Conservation (phyloP, 2,113 vertebrate species). For the Hypocryptadius cinnamomeus region DNA sequence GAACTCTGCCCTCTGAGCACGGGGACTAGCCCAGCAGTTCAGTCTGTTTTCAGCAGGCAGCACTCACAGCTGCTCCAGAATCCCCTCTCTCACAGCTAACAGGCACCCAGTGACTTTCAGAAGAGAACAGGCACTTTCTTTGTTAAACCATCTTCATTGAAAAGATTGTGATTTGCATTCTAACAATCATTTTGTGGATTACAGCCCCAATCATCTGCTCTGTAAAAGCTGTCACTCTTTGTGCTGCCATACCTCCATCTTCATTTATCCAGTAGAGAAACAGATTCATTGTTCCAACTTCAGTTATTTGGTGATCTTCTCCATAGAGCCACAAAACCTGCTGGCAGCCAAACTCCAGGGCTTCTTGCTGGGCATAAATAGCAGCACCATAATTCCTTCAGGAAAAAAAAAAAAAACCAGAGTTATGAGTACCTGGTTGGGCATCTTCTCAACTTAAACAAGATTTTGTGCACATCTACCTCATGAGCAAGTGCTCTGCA, state of each 20-base stretch:
- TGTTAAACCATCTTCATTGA: not conserved
- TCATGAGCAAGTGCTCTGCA: not conserved
- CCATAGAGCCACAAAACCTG: constrained; percentile 91
- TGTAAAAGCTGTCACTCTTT: not conserved
- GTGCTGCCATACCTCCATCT: constrained; percentile 77
- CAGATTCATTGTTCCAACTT: constrained; percentile 92
- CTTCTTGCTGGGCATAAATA: constrained; percentile 80
- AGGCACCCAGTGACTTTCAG: not conserved
- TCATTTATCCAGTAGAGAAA: constrained; percentile 92
- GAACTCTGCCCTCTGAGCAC: not conserved
- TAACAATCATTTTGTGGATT: not conserved
- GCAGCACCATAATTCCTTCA: constrained; percentile 84
- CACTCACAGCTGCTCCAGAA: not conserved
- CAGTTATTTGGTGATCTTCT: constrained; percentile 85
- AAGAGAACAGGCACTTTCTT: not conserved
- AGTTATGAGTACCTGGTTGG: not conserved
- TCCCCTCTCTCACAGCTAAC: not conserved
- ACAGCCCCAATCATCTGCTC: not conserved
- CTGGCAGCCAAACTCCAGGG: constrained; percentile 76
- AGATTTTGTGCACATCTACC: not conserved
- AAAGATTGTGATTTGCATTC: not conserved
- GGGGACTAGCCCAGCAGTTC: not conserved
- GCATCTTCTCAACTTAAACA: not conserved
- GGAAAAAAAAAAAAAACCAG: not conserved
- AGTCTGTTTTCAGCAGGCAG: not conserved